A percentile compares a stretch with the other conserved stretches of the same genome.
These are phyloP conservation scores for Parascotia fuliginaria DNA, from an alignment of 2,888 invertebrate species.

Conservation along the genomic window DNA sequence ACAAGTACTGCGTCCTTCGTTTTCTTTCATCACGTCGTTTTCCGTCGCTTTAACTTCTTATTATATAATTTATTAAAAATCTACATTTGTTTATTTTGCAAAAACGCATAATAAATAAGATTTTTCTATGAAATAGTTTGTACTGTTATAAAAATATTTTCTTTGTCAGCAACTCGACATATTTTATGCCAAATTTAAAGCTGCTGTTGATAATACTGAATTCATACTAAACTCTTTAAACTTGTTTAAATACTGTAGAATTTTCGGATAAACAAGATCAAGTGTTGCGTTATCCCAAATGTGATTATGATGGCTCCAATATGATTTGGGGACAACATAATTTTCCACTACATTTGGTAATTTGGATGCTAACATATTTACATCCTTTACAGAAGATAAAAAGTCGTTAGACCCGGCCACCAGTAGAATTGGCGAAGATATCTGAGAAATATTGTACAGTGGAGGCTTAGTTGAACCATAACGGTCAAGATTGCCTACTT, in stretches of 20 bases:
- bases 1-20: too few species aligned
- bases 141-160: too few species aligned
- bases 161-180: too few species aligned
- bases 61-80: too few species aligned
- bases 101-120: too few species aligned
- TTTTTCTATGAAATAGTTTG: too few species aligned
- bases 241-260: slow-evolving; percentile 58
- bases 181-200: neutral
- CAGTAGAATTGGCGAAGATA: slow-evolving; percentile 69
- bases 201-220: neutral
- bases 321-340: slow-evolving; percentile 83
- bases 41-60: too few species aligned
- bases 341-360: slow-evolving; percentile 86
- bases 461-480: slow-evolving; percentile 68
- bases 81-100: too few species aligned
- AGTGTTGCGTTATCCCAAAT: slow-evolving; percentile 65
- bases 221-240: slow-evolving; percentile 28
- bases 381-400: slow-evolving; percentile 86
- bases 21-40: too few species aligned
- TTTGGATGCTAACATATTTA: slow-evolving; percentile 76
- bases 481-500: slow-evolving; percentile 56
- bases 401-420: slow-evolving; percentile 84
- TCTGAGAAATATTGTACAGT: slow-evolving; percentile 62
- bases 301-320: slow-evolving; percentile 77
- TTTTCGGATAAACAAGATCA: slow-evolving; percentile 57